Evolutionary conservation across 2,888 invertebrate species (phyloP).

Genomic region (Gasteruption jaculator): DNA sequence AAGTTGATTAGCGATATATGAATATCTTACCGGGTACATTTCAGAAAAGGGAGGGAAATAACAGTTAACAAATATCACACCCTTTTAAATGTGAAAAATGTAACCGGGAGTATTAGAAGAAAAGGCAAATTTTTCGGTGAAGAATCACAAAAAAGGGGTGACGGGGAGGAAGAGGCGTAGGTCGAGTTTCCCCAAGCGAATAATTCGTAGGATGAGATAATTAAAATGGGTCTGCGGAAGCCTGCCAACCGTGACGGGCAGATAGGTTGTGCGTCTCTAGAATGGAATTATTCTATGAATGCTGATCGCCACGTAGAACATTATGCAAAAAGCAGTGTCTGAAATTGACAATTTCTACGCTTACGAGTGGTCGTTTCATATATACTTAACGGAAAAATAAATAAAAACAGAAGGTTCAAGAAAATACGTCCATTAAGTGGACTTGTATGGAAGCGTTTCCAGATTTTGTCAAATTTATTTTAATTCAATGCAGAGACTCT

Average conservation of each 20-base stretch:
- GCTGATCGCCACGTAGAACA: conserved; percentile 38
- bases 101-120: conserved; percentile 1
- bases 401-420: no score
- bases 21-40: no score
- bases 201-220: conserved; percentile 39
- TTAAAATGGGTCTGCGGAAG: conserved; percentile 37
- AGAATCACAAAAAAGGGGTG: conserved; percentile 1
- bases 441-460: no score
- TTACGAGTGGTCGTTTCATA: no score
- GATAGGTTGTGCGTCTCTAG: conserved; percentile 35
- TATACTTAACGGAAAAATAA: no score
- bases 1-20: no score
- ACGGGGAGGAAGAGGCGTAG: conserved; percentile 4
- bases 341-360: conserved; percentile 41
- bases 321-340: conserved; percentile 38
- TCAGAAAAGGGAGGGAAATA: no score
- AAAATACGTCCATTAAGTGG: no score
- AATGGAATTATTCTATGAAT: conserved; percentile 47
- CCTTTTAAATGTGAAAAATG: conserved; percentile 8
- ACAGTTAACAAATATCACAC: background rate
- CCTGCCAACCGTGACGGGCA: conserved; percentile 38
- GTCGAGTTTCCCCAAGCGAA: conserved; percentile 26
- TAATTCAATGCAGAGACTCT: no score
- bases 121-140: conserved; percentile 2
- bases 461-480: no score